These are phyloP conservation scores for Hydrozoanthus tunicans DNA, from an alignment of 64 coral and sea anemone genomes.

Conservation along the genomic window DNA sequence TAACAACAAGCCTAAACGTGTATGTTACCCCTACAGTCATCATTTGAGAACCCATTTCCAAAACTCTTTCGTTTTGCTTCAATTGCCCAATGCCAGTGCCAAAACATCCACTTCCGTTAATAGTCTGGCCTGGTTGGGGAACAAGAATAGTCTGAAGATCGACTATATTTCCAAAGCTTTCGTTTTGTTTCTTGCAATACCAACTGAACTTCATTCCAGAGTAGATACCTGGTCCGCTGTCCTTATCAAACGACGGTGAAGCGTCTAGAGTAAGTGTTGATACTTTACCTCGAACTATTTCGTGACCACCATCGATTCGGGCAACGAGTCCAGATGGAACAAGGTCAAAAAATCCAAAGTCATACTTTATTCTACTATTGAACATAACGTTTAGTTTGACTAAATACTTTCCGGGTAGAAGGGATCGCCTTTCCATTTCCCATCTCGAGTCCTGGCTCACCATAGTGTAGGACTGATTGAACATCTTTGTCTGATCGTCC, in stretches of 20 bases:
- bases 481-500: not conserved
- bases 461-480: conserved; percentile 15
- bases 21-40: not conserved
- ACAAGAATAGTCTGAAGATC: not conserved
- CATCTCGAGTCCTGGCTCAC: conserved; percentile 5
- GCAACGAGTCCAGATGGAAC: not conserved
- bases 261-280: conserved; percentile 12
- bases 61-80: not conserved
- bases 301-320: conserved; percentile 33
- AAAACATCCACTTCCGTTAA: not conserved
- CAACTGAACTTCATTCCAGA: conserved; percentile 33
- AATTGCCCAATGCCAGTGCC: conserved; percentile 13
- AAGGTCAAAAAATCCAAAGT: conserved; percentile 33
- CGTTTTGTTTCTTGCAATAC: conserved; percentile 18
- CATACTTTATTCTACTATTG: conserved; percentile 3
- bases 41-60: not conserved
- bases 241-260: conserved; percentile 16
- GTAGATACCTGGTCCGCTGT: conserved; percentile 11
- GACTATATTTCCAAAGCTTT: conserved; percentile 10
- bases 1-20: not conserved
- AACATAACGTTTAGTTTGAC: not conserved
- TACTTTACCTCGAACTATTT: not conserved
- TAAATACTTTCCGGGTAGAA: conserved; percentile 5
- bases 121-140: too few relatives aligned
- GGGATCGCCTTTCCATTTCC: conserved; percentile 10